Evolutionary conservation across 2,888 invertebrate genomes (phyloP), one percentile per base, ranked within the genome.

Genomic region (Ormia ochracea): DNA sequence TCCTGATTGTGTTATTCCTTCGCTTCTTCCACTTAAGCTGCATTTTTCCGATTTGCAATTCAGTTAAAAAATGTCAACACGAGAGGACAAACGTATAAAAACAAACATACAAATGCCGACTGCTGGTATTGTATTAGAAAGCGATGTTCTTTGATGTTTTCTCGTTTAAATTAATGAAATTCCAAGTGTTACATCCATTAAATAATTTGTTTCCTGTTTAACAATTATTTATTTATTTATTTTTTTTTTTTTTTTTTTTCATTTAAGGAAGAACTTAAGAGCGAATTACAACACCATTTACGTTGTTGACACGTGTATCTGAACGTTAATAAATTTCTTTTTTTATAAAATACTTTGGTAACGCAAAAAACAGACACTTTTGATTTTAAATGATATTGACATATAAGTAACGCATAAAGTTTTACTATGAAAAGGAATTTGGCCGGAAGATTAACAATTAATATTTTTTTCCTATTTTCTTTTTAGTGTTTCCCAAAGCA

Each of bases 121-220:
- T 52, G 33, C 7, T 3, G 56, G 9, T 45, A 45, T 6, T 6
- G 6, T 6, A 28, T 28, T 23, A 17, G 48, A 52, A 52, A 78
- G 74, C 52, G 74, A 69, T 65, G 74, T 66, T 50, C 80, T 80
- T 80, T 77, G 76, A 80, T 76, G 80, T 76, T 41, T 43, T 28
- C 9, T 58, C 14, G 19, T 26, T 12, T 54, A 28, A 38, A 54
- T 73, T 77, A 76, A 80, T 80, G 68, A 80, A 80, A 80, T 80
- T 80, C 80, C 80, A 76, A 76, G 78, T 73, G 61, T 73, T 74
- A 52, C 72, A 61, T 76, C 50, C 63, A 68, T 61, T 76, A 80
- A n/a, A 80, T 76, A 28, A 68, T 73, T 73, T 56, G 75, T 80
- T 76, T 80, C 80, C 76, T 76, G 68, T 52, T 3, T n/a, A n/a